These are phyloP conservation scores for Gasteruption jaculator DNA, from an alignment of 2,888 invertebrate genomes.

Conservation along the genomic window DNA sequence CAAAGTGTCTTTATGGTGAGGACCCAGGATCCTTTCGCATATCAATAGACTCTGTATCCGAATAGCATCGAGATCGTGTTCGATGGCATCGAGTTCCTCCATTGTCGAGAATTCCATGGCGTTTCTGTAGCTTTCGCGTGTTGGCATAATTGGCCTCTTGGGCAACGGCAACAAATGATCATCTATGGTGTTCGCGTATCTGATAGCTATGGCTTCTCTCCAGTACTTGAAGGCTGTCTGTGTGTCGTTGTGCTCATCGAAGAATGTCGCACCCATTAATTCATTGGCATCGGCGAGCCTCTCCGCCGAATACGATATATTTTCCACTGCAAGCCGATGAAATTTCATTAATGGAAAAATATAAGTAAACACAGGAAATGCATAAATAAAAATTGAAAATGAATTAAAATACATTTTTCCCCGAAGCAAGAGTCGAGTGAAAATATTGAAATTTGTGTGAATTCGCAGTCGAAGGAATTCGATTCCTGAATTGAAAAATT, in stretches of 20 bases:
- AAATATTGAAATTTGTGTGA: no score
- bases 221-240: slow-evolving; percentile 70
- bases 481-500: no score
- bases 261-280: slow-evolving; percentile 80
- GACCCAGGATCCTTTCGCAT: slow-evolving; percentile 81
- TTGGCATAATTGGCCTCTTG: slow-evolving; percentile 58
- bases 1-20: slow-evolving; percentile 81
- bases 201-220: slow-evolving; percentile 71
- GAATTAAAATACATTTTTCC: no score
- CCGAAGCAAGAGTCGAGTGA: no score
- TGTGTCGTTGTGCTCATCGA: slow-evolving; percentile 82
- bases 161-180: slow-evolving; percentile 42
- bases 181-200: slow-evolving; percentile 43
- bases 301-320: slow-evolving; percentile 60
- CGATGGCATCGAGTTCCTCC: slow-evolving; percentile 69
- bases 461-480: no score
- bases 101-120: slow-evolving; percentile 69
- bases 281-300: slow-evolving; percentile 83
- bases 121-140: slow-evolving; percentile 62
- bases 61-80: slow-evolving; percentile 79
- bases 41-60: slow-evolving; percentile 84
- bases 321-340: slow-evolving; percentile 33
- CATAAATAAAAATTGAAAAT: no score
- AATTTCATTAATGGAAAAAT: background rate
- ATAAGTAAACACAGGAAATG: slow-evolving; percentile 6